Evolutionary conservation across 2,113 vertebrate genomes (phyloP).

Genomic region (Nibea albiflora): DNA sequence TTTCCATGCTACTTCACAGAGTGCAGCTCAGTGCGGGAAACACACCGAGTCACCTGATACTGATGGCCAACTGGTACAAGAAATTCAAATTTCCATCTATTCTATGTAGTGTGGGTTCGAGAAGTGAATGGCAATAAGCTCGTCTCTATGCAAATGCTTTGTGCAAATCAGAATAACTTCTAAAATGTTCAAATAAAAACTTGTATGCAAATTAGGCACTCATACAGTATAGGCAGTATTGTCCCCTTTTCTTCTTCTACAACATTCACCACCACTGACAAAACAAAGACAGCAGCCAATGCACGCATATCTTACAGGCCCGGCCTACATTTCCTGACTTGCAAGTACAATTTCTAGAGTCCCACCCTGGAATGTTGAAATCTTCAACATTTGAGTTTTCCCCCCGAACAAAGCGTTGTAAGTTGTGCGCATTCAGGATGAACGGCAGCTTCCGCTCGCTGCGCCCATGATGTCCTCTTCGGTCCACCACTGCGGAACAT

Average conservation of each 20-base stretch:
- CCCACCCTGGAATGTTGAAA: slow-evolving; percentile 40
- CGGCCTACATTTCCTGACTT: slow-evolving; percentile 61
- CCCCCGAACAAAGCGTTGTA: slow-evolving; percentile 10
- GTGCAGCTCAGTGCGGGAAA: neutral
- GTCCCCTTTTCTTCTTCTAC: slow-evolving; percentile 62
- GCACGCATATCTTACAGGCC: slow-evolving; percentile 65
- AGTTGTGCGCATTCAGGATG: slow-evolving; percentile 53
- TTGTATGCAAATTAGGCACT: slow-evolving; percentile 79
- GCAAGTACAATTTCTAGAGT: slow-evolving; percentile 35
- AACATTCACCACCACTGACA: slow-evolving; percentile 52
- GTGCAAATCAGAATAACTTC: slow-evolving; percentile 46
- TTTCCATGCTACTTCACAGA: slow-evolving; percentile 11
- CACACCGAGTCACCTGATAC: neutral
- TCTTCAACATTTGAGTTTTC: slow-evolving; percentile 37
- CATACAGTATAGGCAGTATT: slow-evolving; percentile 77
- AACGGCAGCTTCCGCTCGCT: slow-evolving; percentile 29
- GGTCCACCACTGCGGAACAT: neutral
- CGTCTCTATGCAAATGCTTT: slow-evolving; percentile 42
- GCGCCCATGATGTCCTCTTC: neutral
- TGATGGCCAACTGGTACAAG: neutral
- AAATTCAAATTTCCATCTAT: slow-evolving; percentile 30
- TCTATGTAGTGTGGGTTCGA: slow-evolving; percentile 14
- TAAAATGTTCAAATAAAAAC: slow-evolving; percentile 59
- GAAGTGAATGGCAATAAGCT: slow-evolving; percentile 47
- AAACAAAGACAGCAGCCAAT: slow-evolving; percentile 66